Conservation (phyloP, 2,888 invertebrate genomes). For the Chrysomela aeneicollis region DNA sequence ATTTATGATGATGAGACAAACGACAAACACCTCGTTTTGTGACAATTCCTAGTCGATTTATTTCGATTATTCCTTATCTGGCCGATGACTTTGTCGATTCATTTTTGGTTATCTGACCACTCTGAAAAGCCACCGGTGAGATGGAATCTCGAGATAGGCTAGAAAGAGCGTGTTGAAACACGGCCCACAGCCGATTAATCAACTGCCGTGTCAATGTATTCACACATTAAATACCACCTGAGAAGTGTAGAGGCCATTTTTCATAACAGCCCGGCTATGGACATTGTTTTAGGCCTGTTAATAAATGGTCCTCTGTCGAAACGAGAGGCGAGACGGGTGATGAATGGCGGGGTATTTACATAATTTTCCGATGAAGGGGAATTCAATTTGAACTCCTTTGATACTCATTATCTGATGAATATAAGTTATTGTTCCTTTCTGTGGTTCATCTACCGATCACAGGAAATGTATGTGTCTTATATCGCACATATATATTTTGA, state of each 20-base stretch:
- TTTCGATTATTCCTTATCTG: neutral
- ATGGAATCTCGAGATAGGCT: slow-evolving; percentile 36
- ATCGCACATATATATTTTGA: too few species aligned
- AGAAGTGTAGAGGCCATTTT: slow-evolving; percentile 31
- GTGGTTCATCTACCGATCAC: too few species aligned
- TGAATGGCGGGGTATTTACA: slow-evolving; percentile 35
- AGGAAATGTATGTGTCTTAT: too few species aligned
- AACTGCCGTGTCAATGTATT: slow-evolving; percentile 37
- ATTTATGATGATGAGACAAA: too few species aligned
- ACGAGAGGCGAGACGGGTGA: slow-evolving; percentile 27
- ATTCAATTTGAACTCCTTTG: neutral
- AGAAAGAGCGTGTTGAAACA: slow-evolving; percentile 33
- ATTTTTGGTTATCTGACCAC: slow-evolving; percentile 3
- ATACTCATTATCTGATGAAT: neutral
- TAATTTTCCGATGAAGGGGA: slow-evolving; percentile 27
- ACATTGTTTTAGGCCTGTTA: slow-evolving; percentile 32
- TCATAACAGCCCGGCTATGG: slow-evolving; percentile 27
- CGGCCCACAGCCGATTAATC: slow-evolving; percentile 31
- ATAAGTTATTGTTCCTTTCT: neutral
- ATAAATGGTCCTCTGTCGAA: slow-evolving; percentile 33
- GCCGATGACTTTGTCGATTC: slow-evolving; percentile 14
- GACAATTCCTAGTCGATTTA: neutral
- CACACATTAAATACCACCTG: slow-evolving; percentile 34
- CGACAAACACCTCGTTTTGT: too few species aligned
- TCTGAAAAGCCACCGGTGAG: slow-evolving; percentile 23